Conservation (phyloP, 1,140 invertebrate species). For the Tetragnatha versicolor region DNA sequence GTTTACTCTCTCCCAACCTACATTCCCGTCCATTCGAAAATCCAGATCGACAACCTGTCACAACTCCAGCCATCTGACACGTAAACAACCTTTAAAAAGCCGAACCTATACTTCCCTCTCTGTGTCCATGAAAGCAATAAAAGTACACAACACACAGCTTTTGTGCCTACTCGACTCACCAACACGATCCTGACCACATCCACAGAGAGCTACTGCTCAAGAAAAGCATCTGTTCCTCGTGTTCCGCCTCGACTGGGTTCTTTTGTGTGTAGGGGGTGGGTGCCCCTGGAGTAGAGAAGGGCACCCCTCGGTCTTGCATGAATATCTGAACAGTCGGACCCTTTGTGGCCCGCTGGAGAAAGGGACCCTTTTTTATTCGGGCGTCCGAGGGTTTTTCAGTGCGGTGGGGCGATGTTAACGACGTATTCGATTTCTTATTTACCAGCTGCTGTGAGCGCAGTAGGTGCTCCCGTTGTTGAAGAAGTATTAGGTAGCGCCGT, state of each 20-base stretch:
- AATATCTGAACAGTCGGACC: constrained; percentile 4
- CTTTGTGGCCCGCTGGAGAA: constrained; percentile 6
- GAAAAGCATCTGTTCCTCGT: not conserved
- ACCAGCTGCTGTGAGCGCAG: constrained; percentile 26
- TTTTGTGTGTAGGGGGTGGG: not conserved
- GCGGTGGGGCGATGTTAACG: constrained; percentile 26
- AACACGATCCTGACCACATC: no score
- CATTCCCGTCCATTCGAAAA: no score
- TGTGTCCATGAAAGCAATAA: no score
- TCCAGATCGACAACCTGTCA: no score
- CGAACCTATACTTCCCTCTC: no score
- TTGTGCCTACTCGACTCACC: no score
- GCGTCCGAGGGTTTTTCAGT: constrained; percentile 19
- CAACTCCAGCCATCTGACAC: no score
- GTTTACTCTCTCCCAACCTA: no score
- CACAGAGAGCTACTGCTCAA: no score
- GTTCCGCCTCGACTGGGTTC: not conserved
- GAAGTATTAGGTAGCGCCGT: constrained; percentile 16
- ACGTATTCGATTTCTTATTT: constrained; percentile 51
- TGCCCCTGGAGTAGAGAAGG: not conserved
- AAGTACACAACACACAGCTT: no score
- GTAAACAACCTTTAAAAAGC: no score
- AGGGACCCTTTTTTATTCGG: not conserved
- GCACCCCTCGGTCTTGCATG: not conserved
- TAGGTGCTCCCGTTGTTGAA: not conserved